phyloP scores from a whole-genome alignment of 2,113 vertebrate species.

The Ondatra zibethicus region DNA sequence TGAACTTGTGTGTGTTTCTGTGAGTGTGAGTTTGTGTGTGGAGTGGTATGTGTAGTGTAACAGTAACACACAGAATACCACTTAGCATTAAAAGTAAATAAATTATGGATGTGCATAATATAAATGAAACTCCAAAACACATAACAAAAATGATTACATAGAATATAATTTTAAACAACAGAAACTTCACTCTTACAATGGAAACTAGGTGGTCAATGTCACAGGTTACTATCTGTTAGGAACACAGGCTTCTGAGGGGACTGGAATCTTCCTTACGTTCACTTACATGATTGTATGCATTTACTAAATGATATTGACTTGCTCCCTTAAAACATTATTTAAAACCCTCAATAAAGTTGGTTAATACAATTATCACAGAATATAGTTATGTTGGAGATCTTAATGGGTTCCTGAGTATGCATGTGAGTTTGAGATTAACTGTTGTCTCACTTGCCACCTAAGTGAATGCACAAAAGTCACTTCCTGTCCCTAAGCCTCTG shows the following conservation, averaged over 20 bases:
- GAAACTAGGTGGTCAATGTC: not conserved
- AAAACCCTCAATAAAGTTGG: not conserved
- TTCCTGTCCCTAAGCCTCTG: not conserved
- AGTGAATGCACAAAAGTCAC: too few relatives aligned
- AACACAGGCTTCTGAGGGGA: not conserved
- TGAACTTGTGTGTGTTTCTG: not conserved
- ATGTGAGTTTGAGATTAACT: not conserved
- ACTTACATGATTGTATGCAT: not conserved
- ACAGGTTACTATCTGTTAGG: not conserved
- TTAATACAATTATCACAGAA: not conserved
- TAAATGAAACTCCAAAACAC: not conserved
- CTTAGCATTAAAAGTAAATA: not conserved
- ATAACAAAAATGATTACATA: not conserved
- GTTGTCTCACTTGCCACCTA: not conserved
- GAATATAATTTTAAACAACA: not conserved
- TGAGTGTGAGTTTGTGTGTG: not conserved
- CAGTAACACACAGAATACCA: too few relatives aligned
- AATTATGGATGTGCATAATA: not conserved
- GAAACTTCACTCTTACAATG: not conserved
- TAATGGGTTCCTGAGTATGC: rapidly evolving
- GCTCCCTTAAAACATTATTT: not conserved
- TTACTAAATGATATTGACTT: not conserved
- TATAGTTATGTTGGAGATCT: not conserved
- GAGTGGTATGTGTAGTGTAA: too few relatives aligned
- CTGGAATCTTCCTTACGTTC: not conserved